Base-by-base conservation (phyloP, 2,113 vertebrate species). In the Myiozetetes cayanensis region DNA sequence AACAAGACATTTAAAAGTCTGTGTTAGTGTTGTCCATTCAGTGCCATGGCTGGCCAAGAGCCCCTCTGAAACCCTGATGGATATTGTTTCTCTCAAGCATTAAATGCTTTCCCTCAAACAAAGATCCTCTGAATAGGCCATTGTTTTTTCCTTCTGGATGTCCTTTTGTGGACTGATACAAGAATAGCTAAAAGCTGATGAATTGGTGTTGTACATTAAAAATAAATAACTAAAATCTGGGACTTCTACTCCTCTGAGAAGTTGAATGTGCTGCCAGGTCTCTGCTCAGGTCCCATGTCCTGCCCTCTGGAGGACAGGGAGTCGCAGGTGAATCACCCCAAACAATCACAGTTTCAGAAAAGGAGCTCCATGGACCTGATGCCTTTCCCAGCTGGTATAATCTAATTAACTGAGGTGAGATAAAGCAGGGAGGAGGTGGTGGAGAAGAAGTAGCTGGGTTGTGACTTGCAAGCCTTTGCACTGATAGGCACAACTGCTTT, bases 121-220 rank as follows among this genome's bases (percentile, higher is more conserved):
- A 85, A 89, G 47, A 50, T 79, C 37, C 73, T 87, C 83, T 97
- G 94, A 97, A 96, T 96, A 95, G 93, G 61, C 84, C 50, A 96
- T 97, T 96, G 91, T 95, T 63, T 90, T 90, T 86, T 59, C 55
- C 68, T 95, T 95, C 79, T 96, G 93, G 93, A 84, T 93, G 75
- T 76, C 59, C 39, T 68, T 88, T 91, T 90, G 75, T 92, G 75
- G 79, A 74, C 56, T 52, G 88, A 83, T 88, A 96, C 63, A 96
- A 96, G 91, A 96, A 94, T 84, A 92, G 90, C 95, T 91, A 61
- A 93, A 90, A 94, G 56, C 68, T 90, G 82, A 35, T 84, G 75
- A 87, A 71, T 37, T 90, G 67, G 67, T 66, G 83, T 95, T 91
- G 91, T 76, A 55, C 71, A 78, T 90, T 52, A 1, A 2, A 41